Base-by-base conservation (phyloP, 2,797 vertebrate genomes). In the Thalassophryne amazonica region DNA sequence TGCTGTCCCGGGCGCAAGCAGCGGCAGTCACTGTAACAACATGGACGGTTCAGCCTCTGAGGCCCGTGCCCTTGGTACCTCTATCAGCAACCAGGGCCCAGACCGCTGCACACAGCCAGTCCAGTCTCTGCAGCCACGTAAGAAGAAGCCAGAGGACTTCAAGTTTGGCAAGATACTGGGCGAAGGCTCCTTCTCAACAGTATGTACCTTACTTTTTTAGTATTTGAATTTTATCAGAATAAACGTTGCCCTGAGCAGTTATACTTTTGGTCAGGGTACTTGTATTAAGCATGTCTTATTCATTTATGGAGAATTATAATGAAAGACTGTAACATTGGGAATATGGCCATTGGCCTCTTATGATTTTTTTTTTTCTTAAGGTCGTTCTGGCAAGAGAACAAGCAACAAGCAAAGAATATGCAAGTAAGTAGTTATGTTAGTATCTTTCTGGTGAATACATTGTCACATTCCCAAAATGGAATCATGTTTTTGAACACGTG, bases 181-280 rank as follows among this genome's bases (percentile, higher is more conserved):
- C 56, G 97, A 99, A 90, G 97, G 97, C 78, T 99, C 97, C 58
- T 99, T 98, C 78, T 99, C 97, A 2, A 99, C 97, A 67, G 97
- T 98, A 92, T 73, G 89, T 86, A 56, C 39, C 56, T 33, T 50
- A 35, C 71, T 67, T 84, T 81, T 75, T 69, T 43, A 29, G 35
- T 36, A 55, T 70, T 56, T 69, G 29, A 79, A 42, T 75, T 67
- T 50, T 68, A 25, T 23, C 17, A 25, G 34, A 55, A 73, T 62
- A 71, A 66, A 62, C 80, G 80, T 85, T 78, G 41, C 57, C 78
- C 85, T 77, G 85, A 69, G 79, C 48, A 78, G 69, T 55, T 46
- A 80, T 83, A 88, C 65, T 78, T 89, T 76, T 76, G 66, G 78
- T 76, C 60, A 60, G 73, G 73, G 41, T 62, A 21, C 57, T 59